A percentile compares a stretch with the other conserved stretches of the same genome.
These are phyloP conservation scores for Tenthredo amoena DNA, from an alignment of 2,888 invertebrate genomes.

Conservation along the genomic window DNA sequence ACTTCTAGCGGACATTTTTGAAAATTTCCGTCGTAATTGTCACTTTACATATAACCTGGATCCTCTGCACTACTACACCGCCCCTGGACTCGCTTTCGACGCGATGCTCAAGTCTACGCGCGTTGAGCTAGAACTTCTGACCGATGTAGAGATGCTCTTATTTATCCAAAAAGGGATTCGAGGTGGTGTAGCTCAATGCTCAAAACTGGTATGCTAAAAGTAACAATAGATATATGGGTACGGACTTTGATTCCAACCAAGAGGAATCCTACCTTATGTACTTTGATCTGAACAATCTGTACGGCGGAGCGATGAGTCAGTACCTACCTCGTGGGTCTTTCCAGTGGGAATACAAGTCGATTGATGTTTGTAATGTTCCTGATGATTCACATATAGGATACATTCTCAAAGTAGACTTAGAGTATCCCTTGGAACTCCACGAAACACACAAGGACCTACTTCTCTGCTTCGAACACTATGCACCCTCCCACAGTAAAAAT, in stretches of 20 bases:
- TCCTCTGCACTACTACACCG: slow-evolving; percentile 69
- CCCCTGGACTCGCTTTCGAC: slow-evolving; percentile 70
- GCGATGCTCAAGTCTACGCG: slow-evolving; percentile 69
- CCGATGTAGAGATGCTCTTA: slow-evolving; percentile 69
- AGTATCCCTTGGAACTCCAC: background rate
- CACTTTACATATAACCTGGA: slow-evolving; percentile 52
- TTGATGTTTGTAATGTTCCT: no score
- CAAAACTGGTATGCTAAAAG: slow-evolving; percentile 68
- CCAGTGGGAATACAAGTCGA: no score
- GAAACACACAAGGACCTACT: background rate
- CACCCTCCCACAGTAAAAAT: background rate
- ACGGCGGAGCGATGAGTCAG: background rate
- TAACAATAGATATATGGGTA: slow-evolving; percentile 70
- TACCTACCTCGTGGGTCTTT: no score
- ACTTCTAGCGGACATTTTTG: slow-evolving; percentile 56
- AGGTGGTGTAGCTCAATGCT: slow-evolving; percentile 65
- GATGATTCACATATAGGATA: no score
- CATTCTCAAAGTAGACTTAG: background rate
- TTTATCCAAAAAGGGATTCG: slow-evolving; percentile 55
- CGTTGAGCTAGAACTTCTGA: slow-evolving; percentile 59
- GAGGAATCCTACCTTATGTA: slow-evolving; percentile 59
- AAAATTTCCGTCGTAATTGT: background rate
- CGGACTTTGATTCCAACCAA: slow-evolving; percentile 63
- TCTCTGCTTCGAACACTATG: background rate
- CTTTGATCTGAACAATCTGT: background rate